Evolutionary conservation across 1,140 invertebrate species (phyloP), one percentile per base, ranked within the genome.

Genomic region (Phenacoccus solenopsis): DNA sequence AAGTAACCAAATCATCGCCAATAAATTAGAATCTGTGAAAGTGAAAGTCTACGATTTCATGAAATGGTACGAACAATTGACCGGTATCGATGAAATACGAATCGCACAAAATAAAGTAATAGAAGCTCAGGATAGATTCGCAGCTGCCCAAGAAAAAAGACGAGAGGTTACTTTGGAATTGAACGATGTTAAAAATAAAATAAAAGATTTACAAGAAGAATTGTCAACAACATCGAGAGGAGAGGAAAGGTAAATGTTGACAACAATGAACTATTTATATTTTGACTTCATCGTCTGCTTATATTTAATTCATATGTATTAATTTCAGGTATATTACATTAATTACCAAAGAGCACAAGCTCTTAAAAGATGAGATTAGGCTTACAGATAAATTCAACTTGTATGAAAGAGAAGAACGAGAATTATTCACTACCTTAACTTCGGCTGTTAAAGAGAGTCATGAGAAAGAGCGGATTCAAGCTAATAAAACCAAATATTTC

Each of bases 401-500:
- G 21, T 69, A 59, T 68, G 84, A 86, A 75, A 75, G 79, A 27
- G 81, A 82, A 70, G 88, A 90, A 76, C 78, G 88, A 35, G 87
- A 89, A 68, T 77, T 82, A 32, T 90, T 90, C 76, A 79, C 83
- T 1, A 77, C 80, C 0, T 82, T 90, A 72, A 88, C 87, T 0
- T 83, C 84, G 10, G 84, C 86, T 1, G 81, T 90, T 0, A 84
- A 89, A 73, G 81, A 87, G 16, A 86, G 86, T 70, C 88, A 90
- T 74, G 88, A 90, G 75, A 83, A 87, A 72, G 88, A 90, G 77
- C 76, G 87, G 57, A 84, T 87, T 1, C 85, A 88, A 75, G 86
- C 87, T 13, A 87, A 90, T 76, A 81, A 85, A 73, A 90, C 88
- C 70, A 90, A 90, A 77, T 90, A 90, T 75, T 89, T 87, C 87